Base-by-base conservation (phyloP, 2,113 vertebrate species). In the Rhinolophus sinicus region DNA sequence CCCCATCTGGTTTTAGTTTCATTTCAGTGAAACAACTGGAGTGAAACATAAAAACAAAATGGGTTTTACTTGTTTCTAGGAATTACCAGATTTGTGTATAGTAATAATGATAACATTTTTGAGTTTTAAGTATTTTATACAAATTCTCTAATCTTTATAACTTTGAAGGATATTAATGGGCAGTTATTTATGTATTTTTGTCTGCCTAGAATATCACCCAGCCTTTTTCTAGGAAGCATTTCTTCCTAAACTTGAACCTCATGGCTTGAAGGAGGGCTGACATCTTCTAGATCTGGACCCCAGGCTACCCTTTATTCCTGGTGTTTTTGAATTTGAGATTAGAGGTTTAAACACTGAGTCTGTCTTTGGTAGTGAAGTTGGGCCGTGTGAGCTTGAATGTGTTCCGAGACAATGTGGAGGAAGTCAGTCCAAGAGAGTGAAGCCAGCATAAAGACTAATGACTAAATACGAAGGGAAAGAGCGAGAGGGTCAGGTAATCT, bases 11-110 rank as follows among this genome's bases (percentile, higher is more conserved):
- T 87, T 93, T 77, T 72, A 82, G 62, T 86, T 52, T 95, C 81
- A 50, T 86, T 94, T 94, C 26, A 95, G 6, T 62, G 56, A 90
- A 58, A 95, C 52, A 72, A 26, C 24, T 89, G 50, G 24, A 82
- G 10, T 54, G 26, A 95, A 93, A 65, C 38, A 70, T 22, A 82
- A 56, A 22, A 72, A 52, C 18, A 77, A 87, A 94, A 62, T 65
- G 56, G 38, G 10, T 81, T 93, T 96, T 73, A 8, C 26, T 64
- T 87, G 14, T 83, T 58, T 95, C 64, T 56, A 40, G 56, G 30
- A 78, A 52, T 75, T 86, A 88, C 50, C 6, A 92, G 83, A 87
- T 94, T 58, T 67, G 16, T 92, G 47, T 83, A 6, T 24, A 86
- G 16, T 64, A 90, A 40, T 86, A 26, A 87, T 19, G 56, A 4